Conservation (phyloP, 2,797 vertebrate species). For the Amphiprion clarkii region DNA sequence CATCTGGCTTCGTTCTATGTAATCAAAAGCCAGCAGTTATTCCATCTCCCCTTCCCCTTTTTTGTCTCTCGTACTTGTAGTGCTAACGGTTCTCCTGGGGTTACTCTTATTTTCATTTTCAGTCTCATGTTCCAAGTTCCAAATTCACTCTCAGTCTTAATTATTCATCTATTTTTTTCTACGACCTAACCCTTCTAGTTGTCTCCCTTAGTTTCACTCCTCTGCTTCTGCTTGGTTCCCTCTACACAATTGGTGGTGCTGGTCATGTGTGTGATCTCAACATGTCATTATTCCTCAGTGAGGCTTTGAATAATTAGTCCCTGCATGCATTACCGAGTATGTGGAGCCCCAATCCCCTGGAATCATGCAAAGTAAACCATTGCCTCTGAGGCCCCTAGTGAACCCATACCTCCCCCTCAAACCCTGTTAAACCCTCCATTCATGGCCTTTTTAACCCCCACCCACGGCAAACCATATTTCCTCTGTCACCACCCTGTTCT, state of each 20-base stretch:
- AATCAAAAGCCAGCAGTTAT: constrained; percentile 41
- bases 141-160: constrained; percentile 46
- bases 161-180: constrained; percentile 46
- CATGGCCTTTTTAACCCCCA: constrained; percentile 22
- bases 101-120: constrained; percentile 39
- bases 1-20: constrained; percentile 58
- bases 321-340: constrained; percentile 32
- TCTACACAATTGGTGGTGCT: constrained; percentile 46
- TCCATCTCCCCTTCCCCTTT: constrained; percentile 1
- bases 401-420: constrained; percentile 35
- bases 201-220: constrained; percentile 34
- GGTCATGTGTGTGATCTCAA: constrained; percentile 55
- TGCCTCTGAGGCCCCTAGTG: not conserved
- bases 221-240: constrained; percentile 36
- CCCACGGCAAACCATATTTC: constrained; percentile 36
- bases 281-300: constrained; percentile 53
- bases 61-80: constrained; percentile 21
- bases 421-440: constrained; percentile 33
- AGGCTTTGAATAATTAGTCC: constrained; percentile 68
- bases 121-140: constrained; percentile 31
- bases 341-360: constrained; percentile 62
- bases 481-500: constrained; percentile 32
- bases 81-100: constrained; percentile 20
- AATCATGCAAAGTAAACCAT: constrained; percentile 69
- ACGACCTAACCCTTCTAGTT: constrained; percentile 21